phyloP scores from a whole-genome alignment of 2,113 vertebrate species.

The Indicator indicator region DNA sequence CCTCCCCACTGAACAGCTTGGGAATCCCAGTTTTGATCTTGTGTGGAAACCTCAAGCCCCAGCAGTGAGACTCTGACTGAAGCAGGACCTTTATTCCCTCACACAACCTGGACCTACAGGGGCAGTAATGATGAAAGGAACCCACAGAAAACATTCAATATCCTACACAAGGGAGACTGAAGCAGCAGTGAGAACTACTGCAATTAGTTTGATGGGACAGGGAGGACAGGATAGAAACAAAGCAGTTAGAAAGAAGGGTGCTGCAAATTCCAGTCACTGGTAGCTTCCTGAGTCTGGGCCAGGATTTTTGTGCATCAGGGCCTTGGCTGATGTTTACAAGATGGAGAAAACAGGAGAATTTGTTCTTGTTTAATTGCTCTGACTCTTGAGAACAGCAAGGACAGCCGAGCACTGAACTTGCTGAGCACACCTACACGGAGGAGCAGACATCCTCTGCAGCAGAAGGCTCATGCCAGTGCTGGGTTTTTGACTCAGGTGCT shows the following conservation, averaged over 20 bases:
- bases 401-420: neutral
- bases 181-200: neutral
- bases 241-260: neutral
- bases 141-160: neutral
- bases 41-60: neutral
- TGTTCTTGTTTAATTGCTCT: neutral
- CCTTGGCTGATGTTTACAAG: neutral
- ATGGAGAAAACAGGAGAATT: neutral
- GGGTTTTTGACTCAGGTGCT: neutral
- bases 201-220: neutral
- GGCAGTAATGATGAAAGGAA: neutral
- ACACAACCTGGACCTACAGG: neutral
- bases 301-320: neutral
- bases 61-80: neutral
- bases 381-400: neutral
- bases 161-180: neutral
- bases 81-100: neutral
- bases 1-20: neutral
- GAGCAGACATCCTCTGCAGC: neutral
- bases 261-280: neutral
- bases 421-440: neutral
- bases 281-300: rapidly evolving
- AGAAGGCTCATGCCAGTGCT: neutral
- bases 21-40: neutral
- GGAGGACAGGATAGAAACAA: neutral